phyloP scores from a whole-genome alignment of 2,113 vertebrate genomes.

The Nibea coibor region DNA sequence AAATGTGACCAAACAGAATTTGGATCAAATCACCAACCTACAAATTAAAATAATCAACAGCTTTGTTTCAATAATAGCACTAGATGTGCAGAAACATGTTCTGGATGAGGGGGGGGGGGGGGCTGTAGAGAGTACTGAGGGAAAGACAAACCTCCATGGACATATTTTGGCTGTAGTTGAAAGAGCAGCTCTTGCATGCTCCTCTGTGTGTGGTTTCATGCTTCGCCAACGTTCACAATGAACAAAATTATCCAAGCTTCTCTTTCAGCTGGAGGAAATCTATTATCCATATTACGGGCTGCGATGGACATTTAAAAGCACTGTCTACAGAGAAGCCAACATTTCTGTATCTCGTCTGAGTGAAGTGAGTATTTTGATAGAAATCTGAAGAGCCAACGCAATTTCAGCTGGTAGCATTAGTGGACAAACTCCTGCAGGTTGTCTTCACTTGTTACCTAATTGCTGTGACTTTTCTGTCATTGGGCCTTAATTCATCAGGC shows the following conservation, averaged over 20 bases:
- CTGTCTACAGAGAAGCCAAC: conserved; percentile 27
- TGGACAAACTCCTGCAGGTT: conserved; percentile 3
- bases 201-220: conserved; percentile 74
- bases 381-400: conserved; percentile 11
- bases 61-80: conserved; percentile 46
- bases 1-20: conserved; percentile 12
- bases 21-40: conserved; percentile 4
- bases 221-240: conserved; percentile 61
- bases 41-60: conserved; percentile 60
- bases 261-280: conserved; percentile 63
- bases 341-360: conserved; percentile 24
- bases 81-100: conserved; percentile 48
- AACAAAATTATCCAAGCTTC: conserved; percentile 65
- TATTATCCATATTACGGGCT: conserved; percentile 62
- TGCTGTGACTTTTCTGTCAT: conserved; percentile 24
- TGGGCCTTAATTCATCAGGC: conserved; percentile 18
- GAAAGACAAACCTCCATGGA: conserved; percentile 56
- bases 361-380: conserved; percentile 20
- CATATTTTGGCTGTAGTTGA: conserved; percentile 68
- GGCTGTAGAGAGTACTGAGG: conserved; percentile 11
- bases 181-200: conserved; percentile 64
- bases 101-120: conserved; percentile 23
- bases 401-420: conserved; percentile 16
- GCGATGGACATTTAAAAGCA: conserved; percentile 33
- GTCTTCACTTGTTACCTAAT: conserved; percentile 33